A percentile compares a stretch with the other conserved stretches of the same genome.
Evolutionary conservation across 2,113 vertebrate genomes (phyloP).

Genomic region (Turdus rufiventris): DNA sequence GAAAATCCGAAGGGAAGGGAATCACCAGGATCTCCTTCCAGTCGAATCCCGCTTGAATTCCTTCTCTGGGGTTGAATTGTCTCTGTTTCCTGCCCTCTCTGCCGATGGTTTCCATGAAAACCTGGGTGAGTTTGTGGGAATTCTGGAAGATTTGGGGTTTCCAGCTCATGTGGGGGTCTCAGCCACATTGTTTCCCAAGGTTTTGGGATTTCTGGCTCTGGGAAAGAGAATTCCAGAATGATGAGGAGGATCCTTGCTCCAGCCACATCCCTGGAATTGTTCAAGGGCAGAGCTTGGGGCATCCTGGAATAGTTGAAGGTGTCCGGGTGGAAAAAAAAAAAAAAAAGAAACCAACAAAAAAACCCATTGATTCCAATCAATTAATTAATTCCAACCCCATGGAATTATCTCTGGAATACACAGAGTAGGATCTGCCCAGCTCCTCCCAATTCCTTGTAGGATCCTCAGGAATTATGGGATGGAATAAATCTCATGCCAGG

Average conservation of each 20-base stretch:
- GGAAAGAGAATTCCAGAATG: background rate
- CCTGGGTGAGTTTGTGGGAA: accelerated
- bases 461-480: background rate
- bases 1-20: background rate
- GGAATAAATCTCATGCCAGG: background rate
- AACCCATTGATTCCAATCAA: background rate
- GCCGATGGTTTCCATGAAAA: background rate
- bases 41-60: background rate
- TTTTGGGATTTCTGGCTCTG: background rate
- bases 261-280: background rate
- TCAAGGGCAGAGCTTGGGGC: accelerated
- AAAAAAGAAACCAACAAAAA: no score
- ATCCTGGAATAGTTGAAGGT: background rate
- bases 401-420: background rate
- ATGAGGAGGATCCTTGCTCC: background rate
- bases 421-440: background rate
- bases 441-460: background rate
- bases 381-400: background rate
- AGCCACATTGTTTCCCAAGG: background rate
- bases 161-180: accelerated
- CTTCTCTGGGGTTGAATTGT: background rate
- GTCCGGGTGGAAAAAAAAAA: background rate
- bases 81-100: background rate
- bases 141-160: background rate
- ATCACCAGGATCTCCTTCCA: background rate